A percentile compares a stretch with the other conserved stretches of the same genome.
phyloP scores from a whole-genome alignment of 1,140 invertebrate species.

The Pogonognathellus flavescens region DNA sequence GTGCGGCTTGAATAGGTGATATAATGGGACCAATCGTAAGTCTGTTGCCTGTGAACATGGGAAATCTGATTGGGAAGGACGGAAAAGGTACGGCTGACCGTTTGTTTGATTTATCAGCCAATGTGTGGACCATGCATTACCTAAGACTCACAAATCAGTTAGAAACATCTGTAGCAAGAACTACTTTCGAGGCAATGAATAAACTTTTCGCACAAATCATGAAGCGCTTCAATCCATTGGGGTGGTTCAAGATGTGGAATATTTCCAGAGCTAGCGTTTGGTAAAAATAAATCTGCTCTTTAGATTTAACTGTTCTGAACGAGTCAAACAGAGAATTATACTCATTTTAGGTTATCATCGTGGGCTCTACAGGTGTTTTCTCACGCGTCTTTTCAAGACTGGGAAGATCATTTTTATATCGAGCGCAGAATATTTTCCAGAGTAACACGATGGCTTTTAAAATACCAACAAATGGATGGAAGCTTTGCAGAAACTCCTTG shows the following conservation, averaged over 20 bases:
- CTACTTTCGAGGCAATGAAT: slow-evolving; percentile 72
- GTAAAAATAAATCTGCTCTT: slow-evolving; percentile 66
- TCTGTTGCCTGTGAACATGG: slow-evolving; percentile 66
- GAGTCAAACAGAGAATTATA: not conserved
- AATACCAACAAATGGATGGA: slow-evolving; percentile 70
- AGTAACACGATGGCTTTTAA: slow-evolving; percentile 70
- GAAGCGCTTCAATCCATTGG: slow-evolving; percentile 70
- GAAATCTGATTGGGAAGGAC: slow-evolving; percentile 67
- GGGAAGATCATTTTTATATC: slow-evolving; percentile 73
- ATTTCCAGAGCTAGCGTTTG: slow-evolving; percentile 71
- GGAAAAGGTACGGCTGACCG: slow-evolving; percentile 72
- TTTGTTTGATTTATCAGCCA: slow-evolving; percentile 76
- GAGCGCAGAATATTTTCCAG: slow-evolving; percentile 70
- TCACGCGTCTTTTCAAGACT: slow-evolving; percentile 72
- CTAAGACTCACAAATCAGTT: slow-evolving; percentile 75
- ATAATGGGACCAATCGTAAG: slow-evolving; percentile 73
- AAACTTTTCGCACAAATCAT: slow-evolving; percentile 70
- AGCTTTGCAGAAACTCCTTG: slow-evolving; percentile 71
- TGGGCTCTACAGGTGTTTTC: slow-evolving; percentile 71
- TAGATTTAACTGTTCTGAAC: too few species aligned
- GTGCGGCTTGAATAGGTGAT: slow-evolving; percentile 75
- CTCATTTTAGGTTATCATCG: slow-evolving; percentile 71
- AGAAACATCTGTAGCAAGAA: slow-evolving; percentile 67
- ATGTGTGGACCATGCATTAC: slow-evolving; percentile 75
- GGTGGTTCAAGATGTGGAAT: slow-evolving; percentile 72